phyloP scores from a whole-genome alignment of 1,140 invertebrate species.

The Doryteuthis pealeii region DNA sequence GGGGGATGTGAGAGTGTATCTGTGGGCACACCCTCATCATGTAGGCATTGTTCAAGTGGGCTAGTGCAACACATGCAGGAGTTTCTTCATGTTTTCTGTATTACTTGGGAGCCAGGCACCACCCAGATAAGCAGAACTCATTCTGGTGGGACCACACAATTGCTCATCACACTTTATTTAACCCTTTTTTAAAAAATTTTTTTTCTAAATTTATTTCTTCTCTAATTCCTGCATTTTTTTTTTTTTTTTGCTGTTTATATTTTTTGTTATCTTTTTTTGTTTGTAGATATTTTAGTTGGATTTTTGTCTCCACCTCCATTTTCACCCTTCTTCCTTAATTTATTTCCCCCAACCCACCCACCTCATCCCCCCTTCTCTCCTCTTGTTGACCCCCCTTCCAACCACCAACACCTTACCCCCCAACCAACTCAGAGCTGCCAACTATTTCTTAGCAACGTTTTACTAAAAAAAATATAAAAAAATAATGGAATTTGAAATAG shows the following conservation, averaged over 20 bases:
- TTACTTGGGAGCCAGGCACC: neutral
- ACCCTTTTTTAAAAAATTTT: no score
- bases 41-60: neutral
- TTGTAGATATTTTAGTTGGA: no score
- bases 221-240: no score
- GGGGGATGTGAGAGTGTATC: neutral
- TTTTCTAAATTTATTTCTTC: no score
- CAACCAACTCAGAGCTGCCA: no score
- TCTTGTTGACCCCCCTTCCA: neutral
- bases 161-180: no score
- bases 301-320: no score
- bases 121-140: conserved; percentile 1
- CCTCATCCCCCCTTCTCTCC: neutral
- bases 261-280: no score
- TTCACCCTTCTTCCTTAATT: neutral
- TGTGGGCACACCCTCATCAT: neutral
- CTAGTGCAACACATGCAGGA: neutral
- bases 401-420: neutral
- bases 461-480: no score
- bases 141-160: conserved; percentile 1
- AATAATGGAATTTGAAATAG: no score
- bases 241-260: no score
- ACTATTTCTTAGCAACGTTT: no score
- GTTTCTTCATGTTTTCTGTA: neutral
- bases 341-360: neutral